Percentiles rank a stretch among this genome's conserved stretches.
Conservation (phyloP, 2,888 invertebrate species). For the Agrotis exclamationis region DNA sequence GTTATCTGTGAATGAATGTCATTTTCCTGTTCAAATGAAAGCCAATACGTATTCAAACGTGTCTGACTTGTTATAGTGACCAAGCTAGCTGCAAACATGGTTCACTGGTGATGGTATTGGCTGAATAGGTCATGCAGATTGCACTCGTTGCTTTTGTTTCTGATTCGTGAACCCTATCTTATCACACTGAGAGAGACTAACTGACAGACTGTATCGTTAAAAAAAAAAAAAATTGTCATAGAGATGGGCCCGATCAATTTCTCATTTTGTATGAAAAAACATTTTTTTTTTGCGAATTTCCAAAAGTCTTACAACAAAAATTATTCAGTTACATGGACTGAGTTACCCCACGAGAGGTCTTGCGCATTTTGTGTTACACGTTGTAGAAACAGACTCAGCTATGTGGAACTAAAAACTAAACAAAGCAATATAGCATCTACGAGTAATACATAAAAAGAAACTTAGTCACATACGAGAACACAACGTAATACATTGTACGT, state of each 20-base stretch:
- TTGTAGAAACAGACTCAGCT: too few relatives aligned
- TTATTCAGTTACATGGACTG: too few relatives aligned
- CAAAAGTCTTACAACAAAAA: too few relatives aligned
- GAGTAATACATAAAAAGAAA: constrained; percentile 33
- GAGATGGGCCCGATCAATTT: too few relatives aligned
- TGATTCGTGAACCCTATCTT: constrained; percentile 41
- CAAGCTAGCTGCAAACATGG: constrained; percentile 9
- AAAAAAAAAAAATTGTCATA: too few relatives aligned
- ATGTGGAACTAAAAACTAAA: constrained; percentile 2
- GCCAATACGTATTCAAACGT: not conserved
- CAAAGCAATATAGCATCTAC: constrained; percentile 3
- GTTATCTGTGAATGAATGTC: not conserved
- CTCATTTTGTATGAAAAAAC: too few relatives aligned
- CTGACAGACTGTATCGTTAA: not conserved
- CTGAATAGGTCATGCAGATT: constrained; percentile 44
- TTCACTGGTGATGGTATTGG: constrained; percentile 33
- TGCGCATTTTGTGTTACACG: too few relatives aligned
- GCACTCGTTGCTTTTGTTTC: constrained; percentile 40
- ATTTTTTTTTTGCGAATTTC: too few relatives aligned
- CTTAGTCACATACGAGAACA: constrained; percentile 35
- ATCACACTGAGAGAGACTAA: constrained; percentile 31
- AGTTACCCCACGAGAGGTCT: too few relatives aligned
- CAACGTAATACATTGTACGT: constrained; percentile 43
- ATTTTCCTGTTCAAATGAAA: not conserved
- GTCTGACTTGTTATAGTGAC: not conserved